These are phyloP conservation scores for Phoenicopterus ruber DNA, from an alignment of 2,113 vertebrate genomes.

Conservation along the genomic window DNA sequence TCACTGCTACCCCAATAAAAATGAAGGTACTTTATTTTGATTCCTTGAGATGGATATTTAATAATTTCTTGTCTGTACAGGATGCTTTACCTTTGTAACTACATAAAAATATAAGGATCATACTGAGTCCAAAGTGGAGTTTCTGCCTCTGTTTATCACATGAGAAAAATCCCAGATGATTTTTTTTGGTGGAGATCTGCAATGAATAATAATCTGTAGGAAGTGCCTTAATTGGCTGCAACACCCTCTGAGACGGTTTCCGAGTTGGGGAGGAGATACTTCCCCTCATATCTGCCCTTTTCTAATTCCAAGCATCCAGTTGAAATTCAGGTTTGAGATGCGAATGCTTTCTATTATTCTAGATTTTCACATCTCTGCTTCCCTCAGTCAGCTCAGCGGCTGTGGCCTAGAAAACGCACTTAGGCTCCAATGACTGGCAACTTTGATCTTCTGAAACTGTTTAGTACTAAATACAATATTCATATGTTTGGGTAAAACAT, in stretches of 20 bases:
- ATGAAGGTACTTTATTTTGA: neutral
- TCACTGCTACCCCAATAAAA: neutral
- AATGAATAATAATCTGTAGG: neutral
- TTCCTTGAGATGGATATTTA: neutral
- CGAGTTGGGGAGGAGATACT: neutral
- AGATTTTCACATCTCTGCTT: neutral
- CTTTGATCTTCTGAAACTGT: neutral
- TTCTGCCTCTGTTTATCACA: neutral
- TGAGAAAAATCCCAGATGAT: neutral
- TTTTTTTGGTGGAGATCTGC: neutral
- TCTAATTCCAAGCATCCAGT: neutral
- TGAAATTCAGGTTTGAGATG: neutral
- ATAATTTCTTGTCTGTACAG: neutral
- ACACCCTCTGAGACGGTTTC: neutral
- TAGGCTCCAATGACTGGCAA: neutral
- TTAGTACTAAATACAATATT: conserved; percentile 1
- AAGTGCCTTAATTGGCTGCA: neutral
- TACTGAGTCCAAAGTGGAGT: neutral
- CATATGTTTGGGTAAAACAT: neutral
- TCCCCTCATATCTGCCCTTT: neutral
- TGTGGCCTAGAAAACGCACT: conserved; percentile 2
- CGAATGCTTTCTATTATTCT: neutral
- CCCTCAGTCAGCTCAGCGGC: neutral
- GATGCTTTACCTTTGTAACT: neutral
- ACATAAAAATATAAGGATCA: neutral